Evolutionary conservation across 2,113 vertebrate species (phyloP), one percentile per base, ranked within the genome.

Genomic region (Malurus elegans): DNA sequence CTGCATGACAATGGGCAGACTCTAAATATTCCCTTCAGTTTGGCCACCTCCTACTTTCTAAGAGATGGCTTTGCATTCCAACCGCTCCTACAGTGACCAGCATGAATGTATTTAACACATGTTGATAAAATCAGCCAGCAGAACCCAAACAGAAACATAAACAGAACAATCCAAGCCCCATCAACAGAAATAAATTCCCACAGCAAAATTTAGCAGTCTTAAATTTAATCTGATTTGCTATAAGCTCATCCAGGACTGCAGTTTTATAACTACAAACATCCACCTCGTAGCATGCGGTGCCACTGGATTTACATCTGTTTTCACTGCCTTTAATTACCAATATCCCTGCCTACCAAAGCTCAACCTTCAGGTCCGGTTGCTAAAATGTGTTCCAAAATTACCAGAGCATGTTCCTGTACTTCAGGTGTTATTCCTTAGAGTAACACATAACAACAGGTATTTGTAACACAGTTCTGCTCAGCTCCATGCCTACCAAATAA

Each of bases 191-290:
- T 36, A 32, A 76, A 44, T 74, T 78, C 51, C 56, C 75, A 42
- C 15, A 71, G 81, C 72, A 86, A 48, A 78, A 34, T 5, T 76
- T 64, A 71, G n/a, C 48, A 78, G 38, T 90, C 67, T 86, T 91
- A 56, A 85, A 79, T 89, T 79, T 93, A 71, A 72, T 85, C 32
- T 90, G 58, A 87, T 86, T 93, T 83, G 12, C 73, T 73, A 3
- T 58, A 79, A 73, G 2, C 12, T 85, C 71, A 76, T 62, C 42
- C 66, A 44, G 47, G 45, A 57, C 56, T 58, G 26, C 18, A 67
- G 62, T 88, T 96, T 81, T 82, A 6, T 40, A 62, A 62, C 67
- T 54, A 28, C 66, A 75, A 42, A 56, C 16, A 64, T 7, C 47
- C 53, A 58, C 13, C 48, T 71, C 64, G 0, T 17, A 73, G 60